phyloP scores from a whole-genome alignment of 2,888 invertebrate genomes.

The Callinectes sapidus region DNA sequence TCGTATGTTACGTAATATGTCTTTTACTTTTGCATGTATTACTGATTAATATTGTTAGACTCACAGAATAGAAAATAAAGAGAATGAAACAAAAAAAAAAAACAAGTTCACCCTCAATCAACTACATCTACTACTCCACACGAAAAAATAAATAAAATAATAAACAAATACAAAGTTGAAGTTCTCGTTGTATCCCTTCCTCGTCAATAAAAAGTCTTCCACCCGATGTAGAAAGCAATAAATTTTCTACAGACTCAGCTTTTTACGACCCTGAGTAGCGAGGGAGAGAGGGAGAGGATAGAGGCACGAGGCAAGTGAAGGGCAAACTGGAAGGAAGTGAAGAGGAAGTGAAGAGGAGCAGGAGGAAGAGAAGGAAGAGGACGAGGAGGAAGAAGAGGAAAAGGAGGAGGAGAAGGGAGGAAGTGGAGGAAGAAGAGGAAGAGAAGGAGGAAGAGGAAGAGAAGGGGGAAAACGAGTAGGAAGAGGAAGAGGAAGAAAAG shows the following conservation, averaged over 20 bases:
- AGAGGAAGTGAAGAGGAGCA: background rate
- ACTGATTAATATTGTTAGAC: background rate
- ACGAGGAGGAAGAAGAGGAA: background rate
- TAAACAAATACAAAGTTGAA: background rate
- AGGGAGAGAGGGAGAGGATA: background rate
- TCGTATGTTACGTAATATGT: background rate
- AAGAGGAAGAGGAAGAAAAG: background rate
- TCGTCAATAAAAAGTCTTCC: background rate
- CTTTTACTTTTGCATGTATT: too few relatives aligned
- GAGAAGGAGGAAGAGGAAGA: background rate
- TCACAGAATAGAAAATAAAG: background rate
- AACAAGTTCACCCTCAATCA: background rate
- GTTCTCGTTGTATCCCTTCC: background rate
- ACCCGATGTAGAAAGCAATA: background rate
- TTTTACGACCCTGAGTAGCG: background rate
- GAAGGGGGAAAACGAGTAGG: background rate
- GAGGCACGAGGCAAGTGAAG: background rate
- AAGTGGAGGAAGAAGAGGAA: background rate
- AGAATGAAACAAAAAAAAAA: background rate
- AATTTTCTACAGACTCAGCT: slow-evolving; percentile 1
- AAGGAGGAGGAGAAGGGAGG: background rate
- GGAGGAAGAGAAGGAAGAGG: background rate
- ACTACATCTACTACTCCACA: background rate
- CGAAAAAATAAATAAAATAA: too few relatives aligned
- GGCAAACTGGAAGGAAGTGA: background rate